Evolutionary conservation across 2,113 vertebrate species (phyloP).

Genomic region (Cyanoliseus patagonus): DNA sequence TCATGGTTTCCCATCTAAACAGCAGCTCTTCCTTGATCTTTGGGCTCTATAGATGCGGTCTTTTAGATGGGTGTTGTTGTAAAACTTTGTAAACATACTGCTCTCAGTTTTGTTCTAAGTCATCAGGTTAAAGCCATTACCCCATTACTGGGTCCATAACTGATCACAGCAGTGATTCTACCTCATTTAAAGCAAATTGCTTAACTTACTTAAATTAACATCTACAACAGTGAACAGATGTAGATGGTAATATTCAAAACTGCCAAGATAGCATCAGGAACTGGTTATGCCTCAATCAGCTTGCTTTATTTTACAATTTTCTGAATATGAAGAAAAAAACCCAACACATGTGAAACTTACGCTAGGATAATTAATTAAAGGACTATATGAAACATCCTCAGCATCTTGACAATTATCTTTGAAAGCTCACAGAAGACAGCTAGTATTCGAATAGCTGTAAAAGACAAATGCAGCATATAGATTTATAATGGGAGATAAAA

Average conservation of each 20-base stretch:
- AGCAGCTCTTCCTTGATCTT: background rate
- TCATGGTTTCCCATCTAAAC: background rate
- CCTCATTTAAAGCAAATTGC: background rate
- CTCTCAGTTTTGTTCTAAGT: background rate
- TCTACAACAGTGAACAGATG: background rate
- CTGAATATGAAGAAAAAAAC: background rate
- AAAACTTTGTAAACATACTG: background rate
- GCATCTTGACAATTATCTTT: background rate
- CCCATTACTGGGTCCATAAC: background rate
- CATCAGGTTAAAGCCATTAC: background rate
- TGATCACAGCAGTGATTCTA: background rate
- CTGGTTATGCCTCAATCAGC: background rate
- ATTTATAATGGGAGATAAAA: background rate
- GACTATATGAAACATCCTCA: background rate
- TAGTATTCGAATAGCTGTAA: background rate
- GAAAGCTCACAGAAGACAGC: background rate
- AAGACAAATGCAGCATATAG: background rate
- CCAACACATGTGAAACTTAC: rapidly evolving
- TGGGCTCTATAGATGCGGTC: background rate
- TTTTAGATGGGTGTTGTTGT: background rate
- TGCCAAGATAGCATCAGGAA: background rate
- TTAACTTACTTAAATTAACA: background rate
- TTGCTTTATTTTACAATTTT: background rate
- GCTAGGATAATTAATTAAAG: background rate
- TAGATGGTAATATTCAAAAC: background rate